phyloP scores from a whole-genome alignment of 2,888 invertebrate species.

The Rhagium mordax region DNA sequence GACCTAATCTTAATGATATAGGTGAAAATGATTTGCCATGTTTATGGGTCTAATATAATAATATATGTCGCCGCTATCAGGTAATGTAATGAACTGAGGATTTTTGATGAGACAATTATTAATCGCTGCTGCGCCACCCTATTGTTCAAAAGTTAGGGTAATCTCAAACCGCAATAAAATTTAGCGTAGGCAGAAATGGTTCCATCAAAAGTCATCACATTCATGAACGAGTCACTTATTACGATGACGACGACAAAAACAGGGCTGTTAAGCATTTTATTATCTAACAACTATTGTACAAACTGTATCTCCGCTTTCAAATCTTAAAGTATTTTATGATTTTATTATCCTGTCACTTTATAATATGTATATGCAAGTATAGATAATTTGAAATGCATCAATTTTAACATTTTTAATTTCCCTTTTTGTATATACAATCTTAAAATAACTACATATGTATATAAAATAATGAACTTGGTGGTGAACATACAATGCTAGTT shows the following conservation, averaged over 20 bases:
- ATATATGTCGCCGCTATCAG: background rate
- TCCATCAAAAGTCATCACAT: too few species aligned
- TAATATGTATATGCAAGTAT: background rate
- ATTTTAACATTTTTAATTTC: background rate
- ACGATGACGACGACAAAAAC: background rate
- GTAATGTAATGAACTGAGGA: too few species aligned
- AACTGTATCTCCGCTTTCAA: background rate
- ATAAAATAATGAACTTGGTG: conserved; percentile 13
- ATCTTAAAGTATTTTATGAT: conserved; percentile 8
- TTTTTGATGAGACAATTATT: too few species aligned
- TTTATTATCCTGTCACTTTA: conserved; percentile 21
- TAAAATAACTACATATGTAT: conserved; percentile 15
- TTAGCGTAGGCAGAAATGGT: too few species aligned
- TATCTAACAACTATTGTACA: background rate
- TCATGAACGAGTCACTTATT: too few species aligned
- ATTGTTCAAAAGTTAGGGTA: too few species aligned
- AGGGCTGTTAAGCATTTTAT: background rate
- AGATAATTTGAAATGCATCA: background rate
- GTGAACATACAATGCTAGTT: conserved; percentile 14
- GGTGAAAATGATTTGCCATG: background rate
- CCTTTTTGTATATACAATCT: conserved; percentile 11
- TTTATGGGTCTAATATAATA: background rate
- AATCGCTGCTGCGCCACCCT: too few species aligned
- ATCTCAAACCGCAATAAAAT: too few species aligned
- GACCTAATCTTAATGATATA: background rate